A percentile compares a stretch with the other conserved stretches of the same genome.
Conservation (phyloP, 2,113 vertebrate genomes). For the Pelobates fuscus region DNA sequence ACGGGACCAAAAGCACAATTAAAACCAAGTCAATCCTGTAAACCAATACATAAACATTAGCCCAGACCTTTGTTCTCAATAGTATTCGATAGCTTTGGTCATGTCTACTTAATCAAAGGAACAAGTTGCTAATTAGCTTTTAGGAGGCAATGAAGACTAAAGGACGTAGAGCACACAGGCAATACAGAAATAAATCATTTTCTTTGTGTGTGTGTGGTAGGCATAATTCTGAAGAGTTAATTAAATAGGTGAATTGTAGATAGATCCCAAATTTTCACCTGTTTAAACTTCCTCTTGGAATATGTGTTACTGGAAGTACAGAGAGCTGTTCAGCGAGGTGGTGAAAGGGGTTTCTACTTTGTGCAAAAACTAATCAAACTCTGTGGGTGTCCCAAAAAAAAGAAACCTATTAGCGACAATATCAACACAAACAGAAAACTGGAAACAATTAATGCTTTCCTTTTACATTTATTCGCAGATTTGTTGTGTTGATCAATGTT, state of each 20-base stretch:
- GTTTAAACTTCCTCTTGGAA: conserved; percentile 36
- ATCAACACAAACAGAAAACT: conserved; percentile 56
- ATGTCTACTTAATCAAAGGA: conserved; percentile 34
- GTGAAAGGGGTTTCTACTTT: conserved; percentile 52
- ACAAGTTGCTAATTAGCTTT: conserved; percentile 46
- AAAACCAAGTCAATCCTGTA: conserved; percentile 18
- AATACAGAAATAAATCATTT: conserved; percentile 35
- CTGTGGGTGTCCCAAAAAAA: conserved; percentile 61
- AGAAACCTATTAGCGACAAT: conserved; percentile 55
- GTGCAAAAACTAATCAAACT: conserved; percentile 52
- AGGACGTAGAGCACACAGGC: conserved; percentile 41
- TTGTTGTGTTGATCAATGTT: no score
- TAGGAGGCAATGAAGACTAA: conserved; percentile 56
- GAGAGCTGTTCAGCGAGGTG: conserved; percentile 36
- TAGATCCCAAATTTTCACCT: conserved; percentile 52
- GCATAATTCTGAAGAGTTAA: conserved; percentile 30
- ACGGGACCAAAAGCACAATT: conserved; percentile 21
- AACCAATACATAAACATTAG: conserved; percentile 32
- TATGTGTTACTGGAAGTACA: conserved; percentile 51
- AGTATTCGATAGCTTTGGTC: conserved; percentile 32
- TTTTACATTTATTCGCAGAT: no score
- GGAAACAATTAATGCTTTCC: conserved; percentile 56
- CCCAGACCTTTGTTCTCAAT: conserved; percentile 23
- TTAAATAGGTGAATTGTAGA: conserved; percentile 53
- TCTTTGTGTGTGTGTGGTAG: conserved; percentile 32